These are phyloP conservation scores for Cassiopea andromeda DNA, from an alignment of 30 jellyfish, hydroid and myxozoan species.

Conservation along the genomic window DNA sequence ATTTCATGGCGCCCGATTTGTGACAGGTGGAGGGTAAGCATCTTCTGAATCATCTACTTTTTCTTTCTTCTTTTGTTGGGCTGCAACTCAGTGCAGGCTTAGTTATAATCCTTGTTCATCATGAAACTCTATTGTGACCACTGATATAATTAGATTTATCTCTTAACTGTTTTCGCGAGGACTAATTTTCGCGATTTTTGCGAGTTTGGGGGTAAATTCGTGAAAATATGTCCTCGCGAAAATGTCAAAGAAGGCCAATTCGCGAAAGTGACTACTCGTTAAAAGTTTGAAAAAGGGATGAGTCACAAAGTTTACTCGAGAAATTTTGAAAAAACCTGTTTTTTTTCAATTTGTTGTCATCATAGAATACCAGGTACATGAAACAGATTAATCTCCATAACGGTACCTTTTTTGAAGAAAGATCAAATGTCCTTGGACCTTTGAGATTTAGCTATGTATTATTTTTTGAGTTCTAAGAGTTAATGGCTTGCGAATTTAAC, in stretches of 20 bases:
- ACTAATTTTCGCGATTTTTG: not conserved
- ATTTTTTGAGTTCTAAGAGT: not conserved
- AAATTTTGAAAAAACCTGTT: not conserved
- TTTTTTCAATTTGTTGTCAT: not conserved
- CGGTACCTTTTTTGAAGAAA: not conserved
- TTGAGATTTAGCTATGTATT: not conserved
- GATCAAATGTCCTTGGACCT: not conserved
- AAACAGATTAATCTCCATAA: not conserved
- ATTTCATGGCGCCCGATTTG: conserved; percentile 79
- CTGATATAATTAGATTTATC: too few species aligned
- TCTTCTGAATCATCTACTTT: not conserved
- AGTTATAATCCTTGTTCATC: too few species aligned
- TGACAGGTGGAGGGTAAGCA: conserved; percentile 97
- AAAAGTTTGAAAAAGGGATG: too few species aligned
- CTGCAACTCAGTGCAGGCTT: not conserved
- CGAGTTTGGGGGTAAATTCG: too few species aligned
- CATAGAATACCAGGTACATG: not conserved
- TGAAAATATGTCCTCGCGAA: not conserved
- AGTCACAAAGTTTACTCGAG: too few species aligned
- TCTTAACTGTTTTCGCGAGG: not conserved
- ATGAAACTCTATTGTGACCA: too few species aligned
- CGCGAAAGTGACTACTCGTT: not conserved
- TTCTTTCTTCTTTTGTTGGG: not conserved
- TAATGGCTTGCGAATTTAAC: not conserved
- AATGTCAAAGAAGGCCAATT: not conserved